Conservation (phyloP, 1,140 invertebrate genomes). For the Atta colombica region DNA sequence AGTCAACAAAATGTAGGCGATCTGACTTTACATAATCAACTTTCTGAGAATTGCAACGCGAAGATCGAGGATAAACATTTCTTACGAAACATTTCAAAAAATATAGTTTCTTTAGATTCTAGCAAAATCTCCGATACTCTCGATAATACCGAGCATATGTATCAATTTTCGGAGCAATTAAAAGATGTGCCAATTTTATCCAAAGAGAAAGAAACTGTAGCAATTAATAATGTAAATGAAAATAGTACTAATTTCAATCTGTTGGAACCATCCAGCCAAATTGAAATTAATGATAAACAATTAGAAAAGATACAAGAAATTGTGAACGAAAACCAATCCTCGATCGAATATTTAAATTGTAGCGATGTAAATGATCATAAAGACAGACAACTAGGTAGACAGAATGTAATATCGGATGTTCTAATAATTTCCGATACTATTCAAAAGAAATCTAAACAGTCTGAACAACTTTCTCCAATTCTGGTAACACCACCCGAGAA, state of each 20-base stretch:
- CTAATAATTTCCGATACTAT: slow-evolving; percentile 88
- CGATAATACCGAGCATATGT: background rate
- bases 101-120: background rate
- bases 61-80: slow-evolving; percentile 12
- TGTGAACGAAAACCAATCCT: slow-evolving; percentile 30
- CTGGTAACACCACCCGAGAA: slow-evolving; percentile 78
- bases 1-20: background rate
- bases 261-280: slow-evolving; percentile 39
- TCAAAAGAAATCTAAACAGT: slow-evolving; percentile 56
- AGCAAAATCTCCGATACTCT: background rate
- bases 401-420: slow-evolving; percentile 88
- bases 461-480: slow-evolving; percentile 65
- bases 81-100: background rate
- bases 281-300: slow-evolving; percentile 18
- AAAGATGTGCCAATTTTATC: slow-evolving; percentile 49
- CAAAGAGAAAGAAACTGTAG: background rate
- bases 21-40: background rate
- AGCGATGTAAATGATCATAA: slow-evolving; percentile 88
- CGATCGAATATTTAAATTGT: slow-evolving; percentile 66
- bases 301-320: slow-evolving; percentile 4
- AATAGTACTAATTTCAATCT: slow-evolving; percentile 47
- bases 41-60: background rate
- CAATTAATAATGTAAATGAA: slow-evolving; percentile 41
- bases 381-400: slow-evolving; percentile 88
- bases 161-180: background rate